A percentile compares a stretch with the other conserved stretches of the same genome.
These are phyloP conservation scores for Leptoclinus maculatus DNA, from an alignment of 2,797 vertebrate species.

Conservation along the genomic window DNA sequence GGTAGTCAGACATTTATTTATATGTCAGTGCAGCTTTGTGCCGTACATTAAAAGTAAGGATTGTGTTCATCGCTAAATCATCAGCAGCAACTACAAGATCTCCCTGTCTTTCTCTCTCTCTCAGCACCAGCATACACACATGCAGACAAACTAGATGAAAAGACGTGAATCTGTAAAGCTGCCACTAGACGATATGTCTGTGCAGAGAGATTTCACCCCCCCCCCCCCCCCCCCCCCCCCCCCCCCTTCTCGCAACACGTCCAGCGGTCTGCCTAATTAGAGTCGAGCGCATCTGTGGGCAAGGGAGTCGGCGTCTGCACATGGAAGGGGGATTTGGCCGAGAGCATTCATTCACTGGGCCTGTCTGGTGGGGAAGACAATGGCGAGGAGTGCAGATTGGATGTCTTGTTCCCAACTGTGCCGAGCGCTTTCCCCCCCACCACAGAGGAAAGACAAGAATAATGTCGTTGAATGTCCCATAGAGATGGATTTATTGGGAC, in stretches of 20 bases:
- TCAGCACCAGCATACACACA: slow-evolving; percentile 52
- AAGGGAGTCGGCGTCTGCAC: slow-evolving; percentile 56
- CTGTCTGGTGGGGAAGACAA: slow-evolving; percentile 71
- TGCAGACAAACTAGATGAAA: slow-evolving; percentile 54
- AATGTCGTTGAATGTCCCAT: slow-evolving; percentile 71
- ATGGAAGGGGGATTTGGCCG: slow-evolving; percentile 68
- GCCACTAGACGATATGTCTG: slow-evolving; percentile 71
- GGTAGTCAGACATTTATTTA: background rate
- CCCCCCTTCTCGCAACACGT: slow-evolving; percentile 56
- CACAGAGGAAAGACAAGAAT: slow-evolving; percentile 63
- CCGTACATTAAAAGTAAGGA: slow-evolving; percentile 32
- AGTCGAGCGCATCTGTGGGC: slow-evolving; percentile 68
- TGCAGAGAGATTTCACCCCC: slow-evolving; percentile 52
- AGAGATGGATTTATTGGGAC: slow-evolving; percentile 71
- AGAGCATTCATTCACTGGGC: slow-evolving; percentile 57
- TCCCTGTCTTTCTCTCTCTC: slow-evolving; percentile 42
- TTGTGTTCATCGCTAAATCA: slow-evolving; percentile 28
- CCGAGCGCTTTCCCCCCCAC: slow-evolving; percentile 28
- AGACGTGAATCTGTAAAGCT: slow-evolving; percentile 74
- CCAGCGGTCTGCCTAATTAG: slow-evolving; percentile 73
- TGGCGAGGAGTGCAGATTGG: slow-evolving; percentile 66
- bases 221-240: slow-evolving; percentile 28
- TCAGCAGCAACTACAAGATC: slow-evolving; percentile 39
- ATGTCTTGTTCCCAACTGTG: slow-evolving; percentile 64
- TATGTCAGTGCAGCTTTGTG: slow-evolving; percentile 23